phyloP scores from a whole-genome alignment of 2,797 vertebrate species.

The Martes flavigula region DNA sequence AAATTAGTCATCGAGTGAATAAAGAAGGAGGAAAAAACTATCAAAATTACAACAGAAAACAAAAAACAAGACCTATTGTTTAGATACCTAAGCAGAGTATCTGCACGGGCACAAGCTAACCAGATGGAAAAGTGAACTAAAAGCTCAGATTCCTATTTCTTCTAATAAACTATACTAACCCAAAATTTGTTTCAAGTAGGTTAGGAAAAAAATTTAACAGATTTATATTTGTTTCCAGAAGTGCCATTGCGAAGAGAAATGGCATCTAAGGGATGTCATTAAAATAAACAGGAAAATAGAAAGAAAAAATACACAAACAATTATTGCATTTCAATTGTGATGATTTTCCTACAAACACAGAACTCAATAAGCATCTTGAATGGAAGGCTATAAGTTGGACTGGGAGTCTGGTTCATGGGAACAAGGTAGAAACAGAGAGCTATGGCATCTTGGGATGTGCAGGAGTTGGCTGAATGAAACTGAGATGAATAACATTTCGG shows the following conservation, averaged over 20 bases:
- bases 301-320: not conserved
- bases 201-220: not conserved
- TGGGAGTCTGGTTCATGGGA: not conserved
- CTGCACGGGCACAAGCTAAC: not conserved
- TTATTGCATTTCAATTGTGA: not conserved
- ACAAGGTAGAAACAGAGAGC: not conserved
- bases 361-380: not conserved
- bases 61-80: not conserved
- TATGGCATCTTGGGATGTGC: not conserved
- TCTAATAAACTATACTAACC: not conserved
- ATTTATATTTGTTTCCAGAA: slow-evolving; percentile 14
- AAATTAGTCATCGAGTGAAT: not conserved
- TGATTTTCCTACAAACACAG: not conserved
- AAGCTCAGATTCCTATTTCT: not conserved
- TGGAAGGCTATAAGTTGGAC: not conserved
- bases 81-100: not conserved
- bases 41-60: not conserved
- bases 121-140: not conserved
- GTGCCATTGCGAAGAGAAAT: not conserved
- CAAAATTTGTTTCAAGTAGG: not conserved
- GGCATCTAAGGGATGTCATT: not conserved
- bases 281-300: not conserved
- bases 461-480: not conserved
- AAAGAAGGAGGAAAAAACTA: not conserved
- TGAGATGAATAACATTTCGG: not conserved